Evolutionary conservation across 2,888 invertebrate species (phyloP).

Genomic region (Lasioglossum malachurum): DNA sequence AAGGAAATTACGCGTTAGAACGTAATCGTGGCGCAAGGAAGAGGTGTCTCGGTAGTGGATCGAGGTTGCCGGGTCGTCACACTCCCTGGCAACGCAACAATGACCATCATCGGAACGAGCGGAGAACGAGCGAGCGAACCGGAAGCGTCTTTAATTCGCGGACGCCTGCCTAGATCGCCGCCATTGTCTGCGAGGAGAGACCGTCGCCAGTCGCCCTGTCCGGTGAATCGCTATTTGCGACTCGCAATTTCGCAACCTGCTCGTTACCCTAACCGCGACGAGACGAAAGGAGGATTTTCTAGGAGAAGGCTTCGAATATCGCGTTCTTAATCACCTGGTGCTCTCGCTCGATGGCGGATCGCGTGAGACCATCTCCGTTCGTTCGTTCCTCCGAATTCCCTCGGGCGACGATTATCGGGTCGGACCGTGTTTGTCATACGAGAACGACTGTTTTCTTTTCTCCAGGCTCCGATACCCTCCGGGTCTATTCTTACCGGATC

Average conservation of each 20-base stretch:
- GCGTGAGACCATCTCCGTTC: not conserved
- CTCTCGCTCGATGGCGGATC: not conserved
- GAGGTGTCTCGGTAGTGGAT: conserved; percentile 67
- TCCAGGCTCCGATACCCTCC: not conserved
- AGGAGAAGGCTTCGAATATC: too few relatives aligned
- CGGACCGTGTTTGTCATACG: not conserved
- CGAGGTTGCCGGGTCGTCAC: conserved; percentile 82
- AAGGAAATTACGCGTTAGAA: conserved; percentile 67
- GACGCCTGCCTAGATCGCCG: conserved; percentile 62
- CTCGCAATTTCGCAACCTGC: not conserved
- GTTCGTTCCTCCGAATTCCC: not conserved
- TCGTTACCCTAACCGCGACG: not conserved
- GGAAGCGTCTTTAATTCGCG: conserved; percentile 77
- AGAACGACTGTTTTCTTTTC: not conserved
- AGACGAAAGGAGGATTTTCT: not conserved
- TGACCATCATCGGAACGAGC: conserved; percentile 76
- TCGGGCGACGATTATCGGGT: not conserved
- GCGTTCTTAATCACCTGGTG: not conserved
- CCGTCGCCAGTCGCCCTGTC: not conserved
- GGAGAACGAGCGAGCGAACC: conserved; percentile 69
- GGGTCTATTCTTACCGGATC: not conserved
- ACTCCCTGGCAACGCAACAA: conserved; percentile 80
- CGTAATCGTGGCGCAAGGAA: conserved; percentile 57
- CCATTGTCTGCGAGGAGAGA: not conserved
- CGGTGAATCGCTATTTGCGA: not conserved